phyloP scores from a whole-genome alignment of 1,140 invertebrate genomes.

The Eueides isabella region DNA sequence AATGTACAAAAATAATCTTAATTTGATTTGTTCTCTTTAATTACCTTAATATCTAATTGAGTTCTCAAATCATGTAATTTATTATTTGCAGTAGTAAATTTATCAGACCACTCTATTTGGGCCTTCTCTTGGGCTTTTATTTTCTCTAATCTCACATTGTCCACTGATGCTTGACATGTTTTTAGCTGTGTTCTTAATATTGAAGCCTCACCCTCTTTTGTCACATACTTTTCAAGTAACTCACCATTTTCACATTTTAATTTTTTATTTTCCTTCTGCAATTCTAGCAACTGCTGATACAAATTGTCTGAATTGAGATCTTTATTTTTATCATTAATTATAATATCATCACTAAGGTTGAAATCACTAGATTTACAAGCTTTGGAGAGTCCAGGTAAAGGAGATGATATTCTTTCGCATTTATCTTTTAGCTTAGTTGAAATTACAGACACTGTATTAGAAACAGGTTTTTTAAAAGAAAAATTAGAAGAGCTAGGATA shows the following conservation, averaged over 20 bases:
- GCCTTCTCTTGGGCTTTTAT: constrained; percentile 69
- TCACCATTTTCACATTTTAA: constrained; percentile 73
- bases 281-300: constrained; percentile 58
- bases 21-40: background rate
- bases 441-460: constrained; percentile 39
- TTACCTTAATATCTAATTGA: constrained; percentile 77
- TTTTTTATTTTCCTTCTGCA: constrained; percentile 75
- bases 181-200: constrained; percentile 75
- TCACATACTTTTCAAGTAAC: constrained; percentile 72
- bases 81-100: constrained; percentile 55
- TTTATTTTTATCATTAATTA: constrained; percentile 62
- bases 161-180: constrained; percentile 61
- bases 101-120: constrained; percentile 71
- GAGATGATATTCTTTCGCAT: constrained; percentile 64
- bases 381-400: constrained; percentile 62
- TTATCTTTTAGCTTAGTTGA: constrained; percentile 62
- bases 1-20: background rate
- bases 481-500: constrained; percentile 56
- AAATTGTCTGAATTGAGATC: constrained; percentile 54
- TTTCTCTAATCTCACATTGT: constrained; percentile 70
- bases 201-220: constrained; percentile 76
- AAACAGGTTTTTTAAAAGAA: constrained; percentile 63
- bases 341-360: constrained; percentile 53
- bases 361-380: constrained; percentile 40
- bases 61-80: constrained; percentile 67